These are phyloP conservation scores for Papilio polyxenes DNA, from an alignment of 1,140 invertebrate genomes.

Conservation along the genomic window DNA sequence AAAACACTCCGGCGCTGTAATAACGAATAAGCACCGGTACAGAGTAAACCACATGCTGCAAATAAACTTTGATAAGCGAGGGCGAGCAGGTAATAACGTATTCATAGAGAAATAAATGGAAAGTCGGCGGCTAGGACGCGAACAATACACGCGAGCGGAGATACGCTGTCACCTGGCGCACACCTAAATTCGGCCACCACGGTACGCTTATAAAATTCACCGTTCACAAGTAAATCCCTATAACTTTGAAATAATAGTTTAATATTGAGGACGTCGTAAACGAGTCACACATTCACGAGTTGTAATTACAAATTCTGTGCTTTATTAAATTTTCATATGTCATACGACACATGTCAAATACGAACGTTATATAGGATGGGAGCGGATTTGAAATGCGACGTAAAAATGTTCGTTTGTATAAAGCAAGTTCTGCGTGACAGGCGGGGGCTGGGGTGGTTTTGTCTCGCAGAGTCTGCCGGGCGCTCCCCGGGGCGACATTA, in stretches of 20 bases:
- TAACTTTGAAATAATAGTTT: slow-evolving; percentile 71
- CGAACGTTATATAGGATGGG: slow-evolving; percentile 45
- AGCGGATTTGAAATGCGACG: slow-evolving; percentile 49
- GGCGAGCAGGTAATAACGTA: slow-evolving; percentile 81
- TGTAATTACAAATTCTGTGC: slow-evolving; percentile 65
- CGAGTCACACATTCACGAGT: slow-evolving; percentile 53
- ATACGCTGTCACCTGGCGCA: slow-evolving; percentile 71
- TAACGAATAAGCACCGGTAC: slow-evolving; percentile 80
- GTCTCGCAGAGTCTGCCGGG: slow-evolving; percentile 65
- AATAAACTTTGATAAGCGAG: slow-evolving; percentile 81
- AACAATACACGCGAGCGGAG: slow-evolving; percentile 73
- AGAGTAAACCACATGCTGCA: slow-evolving; percentile 80
- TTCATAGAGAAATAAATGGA: slow-evolving; percentile 81
- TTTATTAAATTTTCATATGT: slow-evolving; percentile 63
- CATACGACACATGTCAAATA: slow-evolving; percentile 50
- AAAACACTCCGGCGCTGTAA: slow-evolving; percentile 79
- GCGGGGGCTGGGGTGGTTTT: slow-evolving; percentile 59
- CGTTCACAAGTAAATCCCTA: slow-evolving; percentile 62
- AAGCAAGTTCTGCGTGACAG: slow-evolving; percentile 69
- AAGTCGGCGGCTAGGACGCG: slow-evolving; percentile 78
- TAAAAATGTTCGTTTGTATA: slow-evolving; percentile 64
- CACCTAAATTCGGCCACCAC: slow-evolving; percentile 64
- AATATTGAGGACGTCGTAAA: slow-evolving; percentile 69
- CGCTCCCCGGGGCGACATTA: slow-evolving; percentile 75
- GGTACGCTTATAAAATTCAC: slow-evolving; percentile 72